These are phyloP conservation scores for Leptoclinus maculatus DNA, from an alignment of 2,797 vertebrate species.

Conservation along the genomic window DNA sequence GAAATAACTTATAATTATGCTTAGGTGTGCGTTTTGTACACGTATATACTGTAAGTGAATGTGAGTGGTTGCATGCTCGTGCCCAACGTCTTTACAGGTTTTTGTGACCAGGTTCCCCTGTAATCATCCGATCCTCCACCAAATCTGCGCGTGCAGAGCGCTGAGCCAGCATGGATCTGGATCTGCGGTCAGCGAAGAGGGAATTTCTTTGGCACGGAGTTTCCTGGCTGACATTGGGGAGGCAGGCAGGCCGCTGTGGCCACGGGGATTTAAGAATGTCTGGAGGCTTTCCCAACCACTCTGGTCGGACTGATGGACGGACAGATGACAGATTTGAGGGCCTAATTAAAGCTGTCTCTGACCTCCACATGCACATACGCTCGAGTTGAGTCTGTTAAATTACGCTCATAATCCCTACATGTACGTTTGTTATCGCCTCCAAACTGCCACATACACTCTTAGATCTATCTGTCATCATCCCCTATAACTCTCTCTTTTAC, in stretches of 20 bases:
- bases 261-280: conserved; percentile 35
- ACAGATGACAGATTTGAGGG: conserved; percentile 44
- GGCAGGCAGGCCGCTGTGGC: conserved; percentile 41
- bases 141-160: conserved; percentile 14
- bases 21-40: neutral
- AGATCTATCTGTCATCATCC: neutral
- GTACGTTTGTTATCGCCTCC: conserved; percentile 13
- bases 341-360: conserved; percentile 53
- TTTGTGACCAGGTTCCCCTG: conserved; percentile 34
- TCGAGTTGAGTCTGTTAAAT: conserved; percentile 1
- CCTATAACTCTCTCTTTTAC: neutral
- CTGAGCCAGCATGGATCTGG: conserved; percentile 52
- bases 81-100: conserved; percentile 24
- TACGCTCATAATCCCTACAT: conserved; percentile 9
- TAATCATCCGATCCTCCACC: conserved; percentile 65
- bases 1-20: conserved; percentile 2
- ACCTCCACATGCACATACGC: conserved; percentile 26
- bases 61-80: conserved; percentile 14
- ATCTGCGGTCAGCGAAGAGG: conserved; percentile 40
- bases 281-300: conserved; percentile 61
- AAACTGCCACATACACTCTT: conserved; percentile 1
- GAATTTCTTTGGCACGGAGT: conserved; percentile 69
- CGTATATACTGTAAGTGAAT: neutral
- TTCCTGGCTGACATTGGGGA: conserved; percentile 60
- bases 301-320: conserved; percentile 35